Evolutionary conservation across 2,888 invertebrate genomes (phyloP).

Genomic region (Eupithecia exiguata): DNA sequence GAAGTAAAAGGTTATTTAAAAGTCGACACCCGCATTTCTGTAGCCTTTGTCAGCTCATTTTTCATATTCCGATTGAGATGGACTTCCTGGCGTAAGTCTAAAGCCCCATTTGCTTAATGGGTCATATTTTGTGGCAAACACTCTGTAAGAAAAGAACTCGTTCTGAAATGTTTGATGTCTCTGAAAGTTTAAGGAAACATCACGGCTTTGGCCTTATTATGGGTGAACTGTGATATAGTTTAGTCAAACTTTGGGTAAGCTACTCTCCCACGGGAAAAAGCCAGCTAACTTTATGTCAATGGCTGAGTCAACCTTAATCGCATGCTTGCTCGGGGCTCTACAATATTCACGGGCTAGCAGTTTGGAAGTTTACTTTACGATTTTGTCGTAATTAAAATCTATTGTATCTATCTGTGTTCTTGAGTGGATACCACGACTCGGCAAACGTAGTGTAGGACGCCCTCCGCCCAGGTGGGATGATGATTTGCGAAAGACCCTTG

Average conservation of each 20-base stretch:
- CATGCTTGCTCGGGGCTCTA: neutral
- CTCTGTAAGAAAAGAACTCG: constrained; percentile 31
- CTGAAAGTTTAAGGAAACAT: neutral
- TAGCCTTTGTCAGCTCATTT: constrained; percentile 68
- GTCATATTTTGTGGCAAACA: constrained; percentile 21
- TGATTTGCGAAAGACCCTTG: too few species aligned
- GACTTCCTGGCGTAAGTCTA: constrained; percentile 47
- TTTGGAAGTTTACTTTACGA: neutral
- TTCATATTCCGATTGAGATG: constrained; percentile 63
- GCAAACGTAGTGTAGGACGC: too few species aligned
- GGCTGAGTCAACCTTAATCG: constrained; percentile 8
- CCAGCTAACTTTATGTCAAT: constrained; percentile 1
- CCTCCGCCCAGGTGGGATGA: too few species aligned
- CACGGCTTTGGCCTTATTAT: neutral
- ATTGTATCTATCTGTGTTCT: too few species aligned
- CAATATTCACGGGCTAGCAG: neutral
- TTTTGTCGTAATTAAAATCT: neutral
- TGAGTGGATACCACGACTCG: too few species aligned
- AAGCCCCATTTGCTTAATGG: constrained; percentile 26
- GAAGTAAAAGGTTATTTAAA: constrained; percentile 53
- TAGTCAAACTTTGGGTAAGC: constrained; percentile 4
- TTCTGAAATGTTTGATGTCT: constrained; percentile 7
- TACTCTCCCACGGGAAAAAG: constrained; percentile 2
- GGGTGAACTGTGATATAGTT: constrained; percentile 3
- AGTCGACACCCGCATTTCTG: constrained; percentile 54